Evolutionary conservation across 2,113 vertebrate species (phyloP).

Genomic region (Ahaetulla prasina): DNA sequence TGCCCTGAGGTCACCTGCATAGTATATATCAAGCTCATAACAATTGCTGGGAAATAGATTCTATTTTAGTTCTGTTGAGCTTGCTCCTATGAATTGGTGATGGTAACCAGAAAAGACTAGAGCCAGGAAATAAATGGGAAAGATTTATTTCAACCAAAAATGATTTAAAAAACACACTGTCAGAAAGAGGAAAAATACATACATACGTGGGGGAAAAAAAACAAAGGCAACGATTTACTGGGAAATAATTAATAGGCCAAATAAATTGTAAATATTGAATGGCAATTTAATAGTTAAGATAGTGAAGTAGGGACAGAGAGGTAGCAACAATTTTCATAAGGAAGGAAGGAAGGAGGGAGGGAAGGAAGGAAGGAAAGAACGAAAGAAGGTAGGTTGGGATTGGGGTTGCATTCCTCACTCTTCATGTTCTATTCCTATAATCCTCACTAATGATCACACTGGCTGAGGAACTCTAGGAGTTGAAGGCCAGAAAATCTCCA

Average conservation of each 20-base stretch:
- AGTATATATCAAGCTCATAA: not conserved
- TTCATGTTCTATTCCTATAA: not conserved
- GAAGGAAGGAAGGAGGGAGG: too few species aligned
- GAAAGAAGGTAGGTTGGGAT: not conserved
- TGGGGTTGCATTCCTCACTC: not conserved
- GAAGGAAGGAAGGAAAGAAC: not conserved
- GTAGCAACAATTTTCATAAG: not conserved
- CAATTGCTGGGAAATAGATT: not conserved
- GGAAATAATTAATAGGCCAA: not conserved
- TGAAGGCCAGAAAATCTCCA: not conserved
- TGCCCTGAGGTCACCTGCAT: not conserved
- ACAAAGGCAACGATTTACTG: not conserved
- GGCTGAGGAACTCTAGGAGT: not conserved
- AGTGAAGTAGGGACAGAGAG: not conserved
- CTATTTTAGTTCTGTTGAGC: not conserved
- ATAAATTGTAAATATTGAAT: not conserved
- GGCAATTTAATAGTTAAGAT: not conserved
- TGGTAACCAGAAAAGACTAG: not conserved
- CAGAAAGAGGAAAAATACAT: not conserved
- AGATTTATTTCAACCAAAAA: not conserved
- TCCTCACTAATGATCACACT: not conserved
- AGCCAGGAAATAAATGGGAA: not conserved
- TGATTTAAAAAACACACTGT: not conserved
- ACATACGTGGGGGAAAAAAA: not conserved
- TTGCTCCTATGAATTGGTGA: not conserved